These are phyloP conservation scores for Sigmodon hispidus DNA, from an alignment of 2,113 vertebrate genomes.

Conservation along the genomic window DNA sequence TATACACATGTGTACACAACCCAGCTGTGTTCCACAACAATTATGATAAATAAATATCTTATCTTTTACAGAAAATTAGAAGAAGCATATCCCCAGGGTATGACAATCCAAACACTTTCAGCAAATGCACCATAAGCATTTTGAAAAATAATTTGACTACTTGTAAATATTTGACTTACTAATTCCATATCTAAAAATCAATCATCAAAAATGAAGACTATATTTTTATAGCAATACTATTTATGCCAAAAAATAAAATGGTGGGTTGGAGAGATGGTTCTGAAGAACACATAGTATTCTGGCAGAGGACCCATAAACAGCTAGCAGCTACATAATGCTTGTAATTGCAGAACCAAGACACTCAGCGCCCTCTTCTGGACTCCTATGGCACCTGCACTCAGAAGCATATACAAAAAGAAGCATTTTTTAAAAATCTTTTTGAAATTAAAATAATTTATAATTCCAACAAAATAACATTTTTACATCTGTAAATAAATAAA, in stretches of 20 bases:
- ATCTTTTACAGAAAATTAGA: background rate
- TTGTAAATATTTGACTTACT: background rate
- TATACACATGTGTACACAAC: fast-evolving
- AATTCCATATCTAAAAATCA: background rate
- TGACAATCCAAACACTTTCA: background rate
- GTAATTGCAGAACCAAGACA: background rate
- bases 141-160: conserved; percentile 3
- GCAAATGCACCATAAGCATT: background rate
- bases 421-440: background rate
- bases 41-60: background rate
- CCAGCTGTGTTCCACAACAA: background rate
- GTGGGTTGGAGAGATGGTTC: background rate
- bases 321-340: background rate
- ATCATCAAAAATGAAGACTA: background rate
- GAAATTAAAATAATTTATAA: background rate
- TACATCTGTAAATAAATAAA: background rate
- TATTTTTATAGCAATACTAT: background rate
- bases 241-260: background rate
- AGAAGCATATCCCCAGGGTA: background rate
- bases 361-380: background rate
- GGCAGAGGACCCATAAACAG: background rate
- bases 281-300: background rate
- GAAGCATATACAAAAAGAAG: background rate
- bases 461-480: background rate
- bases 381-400: background rate